A percentile compares a stretch with the other conserved stretches of the same genome.
phyloP scores from a whole-genome alignment of 2,888 invertebrate species.

The Ichneumon xanthorius region DNA sequence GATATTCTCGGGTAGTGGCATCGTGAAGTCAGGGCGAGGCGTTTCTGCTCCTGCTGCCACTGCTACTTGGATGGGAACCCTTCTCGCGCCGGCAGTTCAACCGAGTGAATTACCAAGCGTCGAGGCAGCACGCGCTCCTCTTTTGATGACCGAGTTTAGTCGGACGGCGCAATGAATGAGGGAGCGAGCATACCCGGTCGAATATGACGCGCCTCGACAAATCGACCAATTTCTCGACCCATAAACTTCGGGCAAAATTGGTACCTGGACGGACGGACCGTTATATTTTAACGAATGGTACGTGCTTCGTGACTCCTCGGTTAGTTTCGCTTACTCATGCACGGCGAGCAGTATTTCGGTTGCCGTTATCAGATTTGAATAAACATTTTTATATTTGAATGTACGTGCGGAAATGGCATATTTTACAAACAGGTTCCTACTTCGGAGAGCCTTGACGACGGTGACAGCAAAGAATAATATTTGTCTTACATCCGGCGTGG shows the following conservation, averaged over 20 bases:
- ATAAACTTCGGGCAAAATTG: not conserved
- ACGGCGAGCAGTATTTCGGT: not conserved
- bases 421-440: too few species aligned
- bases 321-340: not conserved
- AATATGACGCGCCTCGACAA: conserved; percentile 6
- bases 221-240: conserved; percentile 1
- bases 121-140: conserved; percentile 10
- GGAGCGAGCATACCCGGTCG: not conserved
- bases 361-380: not conserved
- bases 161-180: not conserved
- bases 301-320: not conserved
- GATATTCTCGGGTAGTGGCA: conserved; percentile 58
- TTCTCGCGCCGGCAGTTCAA: not conserved
- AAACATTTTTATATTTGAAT: not conserved
- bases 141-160: not conserved
- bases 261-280: not conserved
- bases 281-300: not conserved
- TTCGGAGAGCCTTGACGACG: too few species aligned
- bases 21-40: conserved; percentile 18
- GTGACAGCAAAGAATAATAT: too few species aligned
- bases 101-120: conserved; percentile 3
- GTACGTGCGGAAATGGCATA: not conserved
- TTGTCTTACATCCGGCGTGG: too few species aligned
- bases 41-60: not conserved
- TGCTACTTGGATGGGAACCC: not conserved